Conservation (phyloP, 1,140 invertebrate species). For the Theocolax elegans region DNA sequence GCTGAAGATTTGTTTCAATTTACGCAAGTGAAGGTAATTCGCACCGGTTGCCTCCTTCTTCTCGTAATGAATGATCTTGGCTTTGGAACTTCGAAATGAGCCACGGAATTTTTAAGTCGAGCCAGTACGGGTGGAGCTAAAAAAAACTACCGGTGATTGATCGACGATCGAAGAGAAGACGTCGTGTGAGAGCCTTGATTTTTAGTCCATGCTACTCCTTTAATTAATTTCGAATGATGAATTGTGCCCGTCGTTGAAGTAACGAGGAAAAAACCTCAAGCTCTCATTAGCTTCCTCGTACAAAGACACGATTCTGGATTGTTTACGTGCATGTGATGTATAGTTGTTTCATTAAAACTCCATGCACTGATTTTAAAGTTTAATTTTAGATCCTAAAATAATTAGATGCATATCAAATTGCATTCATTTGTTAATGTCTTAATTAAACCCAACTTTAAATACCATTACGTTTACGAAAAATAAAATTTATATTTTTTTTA, state of each 20-base stretch:
- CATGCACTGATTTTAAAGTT: too few species aligned
- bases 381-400: too few species aligned
- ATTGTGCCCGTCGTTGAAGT: not conserved
- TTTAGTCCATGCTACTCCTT: not conserved
- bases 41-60: slow-evolving; percentile 1
- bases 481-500: too few species aligned
- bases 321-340: too few species aligned
- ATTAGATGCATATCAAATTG: too few species aligned
- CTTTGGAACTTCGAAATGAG: slow-evolving; percentile 2
- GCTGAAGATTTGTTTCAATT: slow-evolving; percentile 51
- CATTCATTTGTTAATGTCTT: too few species aligned
- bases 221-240: slow-evolving; percentile 21
- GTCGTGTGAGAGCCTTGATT: slow-evolving; percentile 1
- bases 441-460: too few species aligned
- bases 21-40: slow-evolving; percentile 44
- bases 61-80: slow-evolving; percentile 19
- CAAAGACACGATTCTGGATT: too few species aligned
- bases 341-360: too few species aligned
- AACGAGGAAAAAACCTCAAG: not conserved
- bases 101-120: slow-evolving; percentile 16
- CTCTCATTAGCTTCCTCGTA: slow-evolving; percentile 1
- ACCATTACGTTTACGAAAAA: too few species aligned
- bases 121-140: not conserved
- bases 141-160: slow-evolving; percentile 18
- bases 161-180: slow-evolving; percentile 17